A percentile compares a stretch with the other conserved stretches of the same genome.
Conservation (phyloP, 2,113 vertebrate genomes). For the Triplophysa siluroides region DNA sequence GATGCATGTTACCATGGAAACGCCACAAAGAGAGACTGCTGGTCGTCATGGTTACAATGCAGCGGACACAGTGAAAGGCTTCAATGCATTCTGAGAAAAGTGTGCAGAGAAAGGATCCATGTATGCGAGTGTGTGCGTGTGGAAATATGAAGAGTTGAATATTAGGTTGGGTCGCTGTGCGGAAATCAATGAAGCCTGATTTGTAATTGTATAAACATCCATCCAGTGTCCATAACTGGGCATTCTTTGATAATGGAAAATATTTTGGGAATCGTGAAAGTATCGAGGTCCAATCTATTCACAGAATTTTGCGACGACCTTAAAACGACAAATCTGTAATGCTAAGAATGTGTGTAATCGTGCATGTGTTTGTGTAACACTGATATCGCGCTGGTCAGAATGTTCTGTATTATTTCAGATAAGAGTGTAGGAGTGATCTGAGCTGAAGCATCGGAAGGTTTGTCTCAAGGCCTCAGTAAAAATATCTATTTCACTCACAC, state of each 20-base stretch:
- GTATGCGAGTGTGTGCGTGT: slow-evolving; percentile 5
- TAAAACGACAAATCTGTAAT: not conserved
- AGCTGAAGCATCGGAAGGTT: not conserved
- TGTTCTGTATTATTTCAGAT: not conserved
- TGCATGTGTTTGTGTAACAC: not conserved
- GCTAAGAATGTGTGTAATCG: not conserved
- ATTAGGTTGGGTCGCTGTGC: not conserved
- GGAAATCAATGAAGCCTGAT: not conserved
- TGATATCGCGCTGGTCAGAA: not conserved
- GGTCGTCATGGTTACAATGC: slow-evolving; percentile 63
- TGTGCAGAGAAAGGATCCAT: not conserved
- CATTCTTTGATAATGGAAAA: not conserved
- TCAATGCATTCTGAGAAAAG: slow-evolving; percentile 36
- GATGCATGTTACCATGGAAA: slow-evolving; percentile 46
- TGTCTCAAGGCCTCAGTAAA: not conserved
- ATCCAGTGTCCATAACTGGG: not conserved
- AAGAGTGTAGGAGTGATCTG: not conserved
- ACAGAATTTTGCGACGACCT: not conserved
- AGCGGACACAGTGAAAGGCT: slow-evolving; percentile 40
- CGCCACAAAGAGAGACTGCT: slow-evolving; percentile 22
- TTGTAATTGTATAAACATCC: not conserved
- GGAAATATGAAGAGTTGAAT: not conserved
- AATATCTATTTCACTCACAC: not conserved
- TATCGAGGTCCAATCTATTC: not conserved
- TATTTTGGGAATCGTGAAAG: not conserved